A percentile compares a stretch with the other conserved stretches of the same genome.
These are phyloP conservation scores for Pygoscelis antarcticus DNA, from an alignment of 2,113 vertebrate species.

Conservation along the genomic window DNA sequence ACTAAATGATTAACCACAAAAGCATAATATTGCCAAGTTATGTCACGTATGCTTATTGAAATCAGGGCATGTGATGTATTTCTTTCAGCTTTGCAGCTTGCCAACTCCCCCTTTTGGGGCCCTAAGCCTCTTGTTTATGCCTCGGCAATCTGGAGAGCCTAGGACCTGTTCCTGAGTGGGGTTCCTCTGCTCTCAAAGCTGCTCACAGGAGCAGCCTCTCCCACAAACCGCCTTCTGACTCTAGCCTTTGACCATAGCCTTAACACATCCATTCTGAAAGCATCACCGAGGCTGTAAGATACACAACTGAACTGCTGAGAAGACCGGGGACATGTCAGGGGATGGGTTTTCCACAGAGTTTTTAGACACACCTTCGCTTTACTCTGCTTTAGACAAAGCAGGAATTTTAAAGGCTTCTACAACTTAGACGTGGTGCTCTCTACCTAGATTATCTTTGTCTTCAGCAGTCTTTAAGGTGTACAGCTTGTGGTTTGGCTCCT, in stretches of 20 bases:
- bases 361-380: neutral
- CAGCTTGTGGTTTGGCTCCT: neutral
- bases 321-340: neutral
- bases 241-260: neutral
- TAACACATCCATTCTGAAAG: neutral
- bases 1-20: conserved; percentile 25
- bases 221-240: neutral
- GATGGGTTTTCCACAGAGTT: neutral
- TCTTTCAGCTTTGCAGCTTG: neutral
- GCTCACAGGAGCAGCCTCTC: neutral
- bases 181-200: neutral
- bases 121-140: neutral
- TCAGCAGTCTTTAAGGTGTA: neutral
- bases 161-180: neutral
- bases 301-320: neutral
- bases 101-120: neutral
- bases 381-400: neutral
- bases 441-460: neutral
- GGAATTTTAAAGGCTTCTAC: neutral
- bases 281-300: neutral
- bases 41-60: neutral
- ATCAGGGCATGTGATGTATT: neutral
- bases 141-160: neutral
- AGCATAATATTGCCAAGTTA: conserved; percentile 2
- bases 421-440: neutral